These are phyloP conservation scores for Lamellibrachia luymesi DNA, from an alignment of 1,140 invertebrate genomes.

Conservation along the genomic window DNA sequence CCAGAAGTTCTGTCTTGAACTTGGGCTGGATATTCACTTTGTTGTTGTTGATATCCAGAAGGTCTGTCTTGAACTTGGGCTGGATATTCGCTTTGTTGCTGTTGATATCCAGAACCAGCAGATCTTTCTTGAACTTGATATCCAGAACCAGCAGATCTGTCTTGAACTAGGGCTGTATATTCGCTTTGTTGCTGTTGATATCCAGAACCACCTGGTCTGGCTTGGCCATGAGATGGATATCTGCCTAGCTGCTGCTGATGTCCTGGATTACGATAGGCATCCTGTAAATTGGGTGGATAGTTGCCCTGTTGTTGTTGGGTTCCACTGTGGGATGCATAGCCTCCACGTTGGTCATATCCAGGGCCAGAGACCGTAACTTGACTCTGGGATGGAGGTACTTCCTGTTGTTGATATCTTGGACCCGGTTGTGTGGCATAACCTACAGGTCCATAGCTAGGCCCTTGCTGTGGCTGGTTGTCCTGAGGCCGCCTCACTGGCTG, in stretches of 20 bases:
- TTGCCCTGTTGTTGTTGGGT: background rate
- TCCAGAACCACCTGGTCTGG: background rate
- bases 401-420: background rate
- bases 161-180: background rate
- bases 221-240: no score
- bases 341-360: background rate
- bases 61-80: background rate
- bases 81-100: background rate
- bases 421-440: background rate
- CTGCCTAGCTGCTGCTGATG: background rate
- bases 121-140: no score
- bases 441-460: background rate
- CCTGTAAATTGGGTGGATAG: no score
- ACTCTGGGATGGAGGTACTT: background rate
- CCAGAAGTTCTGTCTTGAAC: background rate
- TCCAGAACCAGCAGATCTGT: background rate
- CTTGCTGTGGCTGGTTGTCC: background rate
- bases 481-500: background rate
- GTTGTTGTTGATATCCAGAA: background rate
- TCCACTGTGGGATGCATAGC: background rate
- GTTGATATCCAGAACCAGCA: no score
- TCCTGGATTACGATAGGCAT: background rate
- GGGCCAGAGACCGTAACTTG: background rate
- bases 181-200: background rate
- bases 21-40: background rate